Percentiles rank a stretch among this genome's conserved stretches.
phyloP scores from a whole-genome alignment of 2,113 vertebrate genomes.

The Ailuropoda melanoleuca region DNA sequence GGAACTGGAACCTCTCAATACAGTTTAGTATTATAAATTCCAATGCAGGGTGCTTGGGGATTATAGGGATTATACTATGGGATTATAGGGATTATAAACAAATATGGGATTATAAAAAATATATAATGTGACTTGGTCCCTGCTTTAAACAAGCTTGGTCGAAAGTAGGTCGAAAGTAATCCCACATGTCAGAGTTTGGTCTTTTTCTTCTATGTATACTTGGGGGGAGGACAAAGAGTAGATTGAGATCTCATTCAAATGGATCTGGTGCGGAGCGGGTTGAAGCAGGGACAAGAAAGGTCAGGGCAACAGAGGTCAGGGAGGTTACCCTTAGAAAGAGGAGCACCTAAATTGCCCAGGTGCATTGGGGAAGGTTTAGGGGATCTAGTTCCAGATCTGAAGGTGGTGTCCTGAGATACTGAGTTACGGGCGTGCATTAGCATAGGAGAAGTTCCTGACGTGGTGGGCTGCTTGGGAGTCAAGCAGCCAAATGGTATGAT shows the following conservation, averaged over 20 bases:
- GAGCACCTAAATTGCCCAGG: not conserved
- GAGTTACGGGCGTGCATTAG: not conserved
- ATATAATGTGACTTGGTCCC: not conserved
- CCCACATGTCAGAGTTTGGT: not conserved
- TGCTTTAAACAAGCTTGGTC: not conserved
- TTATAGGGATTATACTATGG: not conserved
- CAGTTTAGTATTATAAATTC: not conserved
- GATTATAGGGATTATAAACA: not conserved
- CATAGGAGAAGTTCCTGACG: not conserved
- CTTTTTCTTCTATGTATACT: not conserved
- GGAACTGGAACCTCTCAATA: not conserved
- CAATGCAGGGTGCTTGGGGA: not conserved
- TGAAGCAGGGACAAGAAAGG: not conserved
- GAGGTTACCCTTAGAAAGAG: not conserved
- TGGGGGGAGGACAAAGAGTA: not conserved
- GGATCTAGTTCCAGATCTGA: not conserved
- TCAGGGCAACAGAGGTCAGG: not conserved
- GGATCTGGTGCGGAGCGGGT: not conserved
- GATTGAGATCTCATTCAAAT: not conserved
- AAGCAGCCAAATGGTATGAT: not conserved
- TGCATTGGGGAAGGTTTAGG: not conserved
- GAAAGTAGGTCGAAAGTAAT: not conserved
- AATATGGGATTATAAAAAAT: not conserved
- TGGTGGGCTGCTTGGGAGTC: not conserved
- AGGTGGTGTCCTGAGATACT: not conserved